phyloP scores from a whole-genome alignment of 2,113 vertebrate genomes.

The Octodon degus region DNA sequence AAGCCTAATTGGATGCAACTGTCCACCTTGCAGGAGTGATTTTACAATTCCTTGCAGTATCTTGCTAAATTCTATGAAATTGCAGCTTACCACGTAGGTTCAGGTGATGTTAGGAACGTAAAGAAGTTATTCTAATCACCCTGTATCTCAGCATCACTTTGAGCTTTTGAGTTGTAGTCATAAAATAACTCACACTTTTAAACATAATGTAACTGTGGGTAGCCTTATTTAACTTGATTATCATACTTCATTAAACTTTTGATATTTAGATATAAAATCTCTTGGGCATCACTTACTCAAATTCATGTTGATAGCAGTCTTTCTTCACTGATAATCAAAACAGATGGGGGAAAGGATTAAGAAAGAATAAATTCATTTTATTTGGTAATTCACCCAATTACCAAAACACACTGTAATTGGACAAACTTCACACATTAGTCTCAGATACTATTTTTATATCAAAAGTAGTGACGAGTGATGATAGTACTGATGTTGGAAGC shows the following conservation, averaged over 20 bases:
- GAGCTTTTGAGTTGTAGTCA: not conserved
- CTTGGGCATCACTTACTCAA: not conserved
- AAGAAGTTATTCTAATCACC: not conserved
- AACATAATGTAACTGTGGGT: not conserved
- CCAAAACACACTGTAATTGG: not conserved
- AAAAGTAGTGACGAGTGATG: not conserved
- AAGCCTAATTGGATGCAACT: not conserved
- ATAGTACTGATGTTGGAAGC: not conserved
- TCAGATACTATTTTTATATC: not conserved
- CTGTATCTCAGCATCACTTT: not conserved
- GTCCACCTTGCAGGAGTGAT: not conserved
- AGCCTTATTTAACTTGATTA: not conserved
- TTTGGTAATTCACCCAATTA: not conserved
- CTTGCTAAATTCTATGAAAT: not conserved
- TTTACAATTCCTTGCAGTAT: not conserved
- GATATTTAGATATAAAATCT: not conserved
- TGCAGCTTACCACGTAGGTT: not conserved
- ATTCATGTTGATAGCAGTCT: not conserved
- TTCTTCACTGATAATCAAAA: not conserved
- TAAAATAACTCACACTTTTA: not conserved
- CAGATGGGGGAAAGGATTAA: not conserved
- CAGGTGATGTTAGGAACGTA: not conserved
- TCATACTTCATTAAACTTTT: not conserved
- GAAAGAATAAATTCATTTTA: not conserved
- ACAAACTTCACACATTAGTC: not conserved